Base-by-base conservation (phyloP, 2,888 invertebrate species). In the Rhagonycha fulva region DNA sequence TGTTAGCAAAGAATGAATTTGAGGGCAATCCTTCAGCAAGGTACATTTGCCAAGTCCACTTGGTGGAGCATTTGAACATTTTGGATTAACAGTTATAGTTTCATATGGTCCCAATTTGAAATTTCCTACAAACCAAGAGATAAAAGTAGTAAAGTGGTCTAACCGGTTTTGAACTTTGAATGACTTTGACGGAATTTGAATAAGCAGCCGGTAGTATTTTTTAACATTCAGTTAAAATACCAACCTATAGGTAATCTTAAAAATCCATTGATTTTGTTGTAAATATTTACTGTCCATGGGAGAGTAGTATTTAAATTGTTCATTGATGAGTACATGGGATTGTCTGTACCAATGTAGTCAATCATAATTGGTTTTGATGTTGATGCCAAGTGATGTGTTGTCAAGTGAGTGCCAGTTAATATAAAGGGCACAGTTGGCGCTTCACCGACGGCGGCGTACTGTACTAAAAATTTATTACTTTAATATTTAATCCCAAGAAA, bases 281-380 rank as follows among this genome's bases (percentile, higher is more conserved):
- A 14, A 32, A 75, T 71, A 67, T 24, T 66, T 12, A 68, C 61
- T 14, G 71, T 14, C 75, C 75, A 75, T 14, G 68, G 75, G 23
- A 75, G 71, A 10, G 11, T 10, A 14, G 62, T 28, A 0, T 62
- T 14, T n/a, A 71, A 23, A 19, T 70, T 23, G 19, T 19, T 19
- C 19, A 19, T 19, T 19, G 19, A 19, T 19, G 19, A 19, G 19
- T 19, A 19, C 19, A 19, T 19, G 19, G 19, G 19, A 12, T 19
- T 19, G 19, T 12, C 12, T 3, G 12, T n/a, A 1, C 10, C 9
- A 3, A 68, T 7, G 19, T 19, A 19, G 19, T 19, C 19, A 19
- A 19, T 19, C 19, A 19, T 19, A 19, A 19, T 19, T 2, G 19
- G 19, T 2, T 19, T 19, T 19, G 19, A 19, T 19, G 19, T 19